Base-by-base conservation (phyloP, 2,888 invertebrate species). In the Druceiella hillmani region DNA sequence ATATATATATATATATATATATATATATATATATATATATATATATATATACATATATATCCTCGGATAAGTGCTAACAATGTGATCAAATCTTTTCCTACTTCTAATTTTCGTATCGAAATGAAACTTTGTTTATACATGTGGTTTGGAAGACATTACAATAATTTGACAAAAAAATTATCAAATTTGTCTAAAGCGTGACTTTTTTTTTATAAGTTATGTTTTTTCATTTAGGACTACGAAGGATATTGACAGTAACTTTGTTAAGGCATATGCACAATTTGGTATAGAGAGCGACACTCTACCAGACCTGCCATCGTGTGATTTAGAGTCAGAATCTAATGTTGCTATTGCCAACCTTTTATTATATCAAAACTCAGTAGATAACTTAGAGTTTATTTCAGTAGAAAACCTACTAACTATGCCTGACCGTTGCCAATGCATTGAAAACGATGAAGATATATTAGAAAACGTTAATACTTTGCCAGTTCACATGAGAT, bases 211-310 rank as follows among this genome's bases (percentile, higher is more conserved):
- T 25, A 25, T 20, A 31, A 24, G 17, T 17, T 16, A 24, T n/a
- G 26, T 25, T 16, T 24, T 36, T 41, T 41, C 34, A 33, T 42
- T 39, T 37, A 42, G 42, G 39, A 43, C 45, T 37, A 40, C 42
- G 33, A 46, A 38, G 36, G 39, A 43, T 43, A 45, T 41, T 40
- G 45, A 38, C 36, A 38, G 34, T 34, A 46, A 46, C 40, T 37
- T 47, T 36, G 41, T 44, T 36, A 46, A 46, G 38, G 46, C 44
- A 35, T 44, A 40, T 45, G 36, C 37, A 34, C 39, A 39, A 43
- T 43, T 39, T 34, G 43, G 39, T 34, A 36, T 36, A 36, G 43
- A 43, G 36, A 43, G 33, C 34, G 43, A 43, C 36, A 39, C 37
- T 36, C 39, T 39, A 36, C 39, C 36, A 43, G 39, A 36, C 30